These are phyloP conservation scores for Diabrotica virgifera DNA, from an alignment of 1,140 invertebrate species.

Conservation along the genomic window DNA sequence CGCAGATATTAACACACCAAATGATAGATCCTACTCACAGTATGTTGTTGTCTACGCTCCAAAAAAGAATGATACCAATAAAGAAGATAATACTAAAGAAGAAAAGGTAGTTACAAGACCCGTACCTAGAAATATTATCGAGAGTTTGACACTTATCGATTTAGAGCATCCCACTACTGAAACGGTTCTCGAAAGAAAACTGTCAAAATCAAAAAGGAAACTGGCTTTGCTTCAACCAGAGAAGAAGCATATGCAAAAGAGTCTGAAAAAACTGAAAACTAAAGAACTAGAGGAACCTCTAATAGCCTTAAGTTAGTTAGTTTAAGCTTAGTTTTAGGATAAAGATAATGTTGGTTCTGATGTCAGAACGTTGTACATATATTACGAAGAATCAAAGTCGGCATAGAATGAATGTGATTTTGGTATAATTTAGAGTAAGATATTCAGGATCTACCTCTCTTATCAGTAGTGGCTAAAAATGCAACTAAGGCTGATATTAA, in stretches of 20 bases:
- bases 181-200: slow-evolving; percentile 52
- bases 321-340: neutral
- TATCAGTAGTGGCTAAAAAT: neutral
- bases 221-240: slow-evolving; percentile 61
- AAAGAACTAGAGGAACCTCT: slow-evolving; percentile 59
- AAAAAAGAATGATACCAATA: slow-evolving; percentile 60
- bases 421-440: neutral
- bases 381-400: neutral
- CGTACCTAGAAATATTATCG: slow-evolving; percentile 77
- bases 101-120: slow-evolving; percentile 45
- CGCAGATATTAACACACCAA: slow-evolving; percentile 80
- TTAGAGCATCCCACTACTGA: slow-evolving; percentile 50
- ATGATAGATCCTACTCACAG: slow-evolving; percentile 77
- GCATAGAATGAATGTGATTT: neutral
- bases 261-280: slow-evolving; percentile 50
- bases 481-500: neutral
- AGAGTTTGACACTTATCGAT: slow-evolving; percentile 70
- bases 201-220: slow-evolving; percentile 64
- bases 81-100: slow-evolving; percentile 12
- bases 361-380: slow-evolving; percentile 4
- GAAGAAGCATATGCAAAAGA: slow-evolving; percentile 58
- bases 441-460: neutral
- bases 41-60: slow-evolving; percentile 74
- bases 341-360: neutral
- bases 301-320: slow-evolving; percentile 64